Base-by-base conservation (phyloP, 2,888 invertebrate species). In the Atrina japonica region DNA sequence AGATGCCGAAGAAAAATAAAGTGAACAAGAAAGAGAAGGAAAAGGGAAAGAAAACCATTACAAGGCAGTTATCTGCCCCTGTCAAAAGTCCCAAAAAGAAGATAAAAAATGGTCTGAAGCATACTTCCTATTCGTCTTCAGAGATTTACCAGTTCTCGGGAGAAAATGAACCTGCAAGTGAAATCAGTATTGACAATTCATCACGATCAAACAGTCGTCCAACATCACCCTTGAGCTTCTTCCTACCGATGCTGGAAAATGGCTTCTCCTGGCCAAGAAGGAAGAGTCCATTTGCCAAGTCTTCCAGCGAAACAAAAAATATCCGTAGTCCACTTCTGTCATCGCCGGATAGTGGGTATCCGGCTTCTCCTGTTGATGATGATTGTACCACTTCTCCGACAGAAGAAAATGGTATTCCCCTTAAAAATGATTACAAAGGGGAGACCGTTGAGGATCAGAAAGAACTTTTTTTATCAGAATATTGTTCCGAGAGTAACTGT, bases 261-360 rank as follows among this genome's bases (percentile, higher is more conserved):
- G 71, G 71, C 29, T 71, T 71, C 41, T 71, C 71, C 1, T 71
- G 71, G 71, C 71, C 71, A 2, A 66, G 71, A 30, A 35, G 71
- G 7, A 71, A 71, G 43, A 71, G 71, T 71, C 71, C 71, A 25
- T 63, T 66, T n/a, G n/a, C n/a, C 29, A 71, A 63, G 43, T 63
- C 66, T 2, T 49, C 63, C 14, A 59, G 16, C 3, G 65, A 55
- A 18, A 52, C 45, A 18, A 70, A 71, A 58, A 43, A 55, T 49
- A 53, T 61, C 14, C 45, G 45, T n/a, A 66, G 66, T 66, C 66
- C 66, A 9, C 14, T 63, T 18, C 25, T 69, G 16, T 63, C 60
- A 5, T 70, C 70, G 1, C 71, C 71, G 1, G 71, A 71, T 25
- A 71, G 71, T 9, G 71, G 71, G 2, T 60, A 53, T 35, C 71